Base-by-base conservation (phyloP, 2,113 vertebrate genomes). In the Thamnophis sirtalis region DNA sequence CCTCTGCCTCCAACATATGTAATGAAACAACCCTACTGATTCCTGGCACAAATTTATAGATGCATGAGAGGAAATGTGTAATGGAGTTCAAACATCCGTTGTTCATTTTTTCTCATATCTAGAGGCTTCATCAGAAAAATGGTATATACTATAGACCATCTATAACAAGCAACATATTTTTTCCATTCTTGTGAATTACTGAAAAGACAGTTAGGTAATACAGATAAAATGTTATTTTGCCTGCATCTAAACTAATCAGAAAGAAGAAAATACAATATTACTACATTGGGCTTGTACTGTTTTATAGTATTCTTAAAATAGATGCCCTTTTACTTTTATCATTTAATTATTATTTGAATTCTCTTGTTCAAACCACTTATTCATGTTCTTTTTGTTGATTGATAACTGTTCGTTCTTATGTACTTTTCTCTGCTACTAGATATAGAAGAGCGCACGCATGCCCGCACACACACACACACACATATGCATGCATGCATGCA, bases 51-150 rank as follows among this genome's bases (percentile, higher is more conserved):
- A 89, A 89, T 49, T 10, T 89, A 60, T 28, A 92, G 80, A 89
- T 33, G 22, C 88, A 89, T 92, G 91, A 56, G 88, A 89, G 55
- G 88, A 89, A 92, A 89, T 89, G 55, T 89, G 88, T 43, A 89
- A 43, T 89, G 48, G 58, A 89, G 48, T 84, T 89, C 80, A 86
- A 89, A 92, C 91, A 89, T 86, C 91, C 91, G 54, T 89, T 92
- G 48, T 92, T 92, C 80, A 86, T 89, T 92, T 92, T 86, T 89
- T 55, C 55, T 89, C n/a, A 63, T 92, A 92, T 92, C 88, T 92
- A 89, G 80, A 92, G 80, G 55, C 80, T 92, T 86, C 88, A 92
- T 92, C 91, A 92, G n/a, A 92, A 22, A 86, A 92, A 88, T 88
- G 26, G 51, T 84, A 43, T 68, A 73, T 86, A 89, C 49, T 53